Evolutionary conservation across 2,888 invertebrate genomes (phyloP), one percentile per base, ranked within the genome.

Genomic region (Aporophyla nigra): DNA sequence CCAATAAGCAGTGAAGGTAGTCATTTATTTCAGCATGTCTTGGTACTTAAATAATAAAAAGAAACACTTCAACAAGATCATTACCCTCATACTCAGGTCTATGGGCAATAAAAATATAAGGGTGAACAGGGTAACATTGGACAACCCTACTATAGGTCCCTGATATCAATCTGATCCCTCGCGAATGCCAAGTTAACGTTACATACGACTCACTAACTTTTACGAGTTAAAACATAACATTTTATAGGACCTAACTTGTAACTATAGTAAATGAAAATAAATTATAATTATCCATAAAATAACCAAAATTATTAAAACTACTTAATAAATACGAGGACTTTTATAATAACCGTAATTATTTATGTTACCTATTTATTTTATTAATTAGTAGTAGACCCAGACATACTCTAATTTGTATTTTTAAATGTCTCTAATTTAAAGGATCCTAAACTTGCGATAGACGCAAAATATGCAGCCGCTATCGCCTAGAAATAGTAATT

Each of bases 161-260:
- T 82, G 94, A 93, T 94, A 94, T 92, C 91, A 93, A 94, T 93
- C 94, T 91, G 86, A 86, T 83, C 70, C 79, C 69, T 61, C 75
- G 71, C 76, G 78, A 80, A 85, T 88, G 80, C 80, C 79, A 87
- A 91, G 86, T 91, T 90, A 93, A 92, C 92, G 90, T 88, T 82
- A 88, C 91, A 86, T 56, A 66, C 68, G 76, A 69, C 24, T 65
- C 69, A 73, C 62, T 75, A 73, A 71, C 74, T 79, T 71, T 70
- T 62, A 78, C 74, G 63, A 58, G 71, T 61, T 53, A 21, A 27
- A 51, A 33, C 66, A 66, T 66, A 66, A n/a, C 3, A 16, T 53
- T 51, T 54, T 66, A 66, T 16, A 33, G 27, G 27, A 33, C 14
- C 21, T 21, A 14, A 66, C 21, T 27, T 66, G 21, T 14, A n/a